A percentile compares a stretch with the other conserved stretches of the same genome.
These are phyloP conservation scores for Limosa lapponica DNA, from an alignment of 2,797 vertebrate species.

Conservation along the genomic window DNA sequence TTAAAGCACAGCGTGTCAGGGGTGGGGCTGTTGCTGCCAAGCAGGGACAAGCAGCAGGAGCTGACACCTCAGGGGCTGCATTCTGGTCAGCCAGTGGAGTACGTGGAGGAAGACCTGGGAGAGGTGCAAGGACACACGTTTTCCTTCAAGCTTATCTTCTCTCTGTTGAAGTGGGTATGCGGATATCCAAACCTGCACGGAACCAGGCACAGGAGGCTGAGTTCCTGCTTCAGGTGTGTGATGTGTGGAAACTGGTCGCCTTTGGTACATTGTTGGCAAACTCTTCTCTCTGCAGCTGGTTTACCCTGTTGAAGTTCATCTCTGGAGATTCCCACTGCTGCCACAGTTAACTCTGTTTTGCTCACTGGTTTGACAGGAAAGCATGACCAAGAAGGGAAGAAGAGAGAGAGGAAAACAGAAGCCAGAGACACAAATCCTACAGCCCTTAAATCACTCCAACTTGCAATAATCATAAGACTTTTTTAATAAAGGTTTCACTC, in stretches of 20 bases:
- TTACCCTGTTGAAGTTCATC: background rate
- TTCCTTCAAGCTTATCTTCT: background rate
- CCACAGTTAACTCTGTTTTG: background rate
- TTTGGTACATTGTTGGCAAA: background rate
- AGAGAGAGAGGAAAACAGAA: background rate
- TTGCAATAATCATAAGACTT: background rate
- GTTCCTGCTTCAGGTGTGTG: background rate
- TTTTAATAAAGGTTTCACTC: background rate
- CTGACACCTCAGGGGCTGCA: background rate
- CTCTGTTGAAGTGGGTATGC: background rate
- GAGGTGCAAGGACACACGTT: background rate
- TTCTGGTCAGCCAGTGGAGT: background rate
- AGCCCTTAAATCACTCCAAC: background rate
- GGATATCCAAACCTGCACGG: background rate
- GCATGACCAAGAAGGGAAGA: background rate
- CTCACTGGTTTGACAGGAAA: background rate
- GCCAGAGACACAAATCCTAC: background rate
- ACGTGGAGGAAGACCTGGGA: background rate
- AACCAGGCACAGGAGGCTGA: background rate
- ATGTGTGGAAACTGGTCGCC: background rate
- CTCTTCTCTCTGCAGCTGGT: background rate
- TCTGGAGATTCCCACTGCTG: background rate
- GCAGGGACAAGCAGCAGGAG: background rate
- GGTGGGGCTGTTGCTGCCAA: background rate
- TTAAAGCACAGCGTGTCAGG: background rate